Evolutionary conservation across 2,113 vertebrate species (phyloP).

Genomic region (Xiphophorus maculatus): DNA sequence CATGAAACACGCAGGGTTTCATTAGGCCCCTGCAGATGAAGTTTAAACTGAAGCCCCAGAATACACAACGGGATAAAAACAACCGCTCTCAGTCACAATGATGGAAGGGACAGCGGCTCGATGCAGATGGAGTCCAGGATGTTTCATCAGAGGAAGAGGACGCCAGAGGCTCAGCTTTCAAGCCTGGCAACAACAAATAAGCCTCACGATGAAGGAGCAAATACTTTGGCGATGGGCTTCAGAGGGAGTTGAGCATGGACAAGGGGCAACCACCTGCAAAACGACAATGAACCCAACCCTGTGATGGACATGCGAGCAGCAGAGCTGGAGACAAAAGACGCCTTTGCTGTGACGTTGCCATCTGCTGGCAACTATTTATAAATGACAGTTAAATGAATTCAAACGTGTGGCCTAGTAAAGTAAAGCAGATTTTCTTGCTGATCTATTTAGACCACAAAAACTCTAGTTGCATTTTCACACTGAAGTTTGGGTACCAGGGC

Average conservation of each 20-base stretch:
- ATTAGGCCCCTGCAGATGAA: conserved; percentile 44
- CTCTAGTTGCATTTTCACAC: conserved; percentile 31
- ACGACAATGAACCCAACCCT: conserved; percentile 44
- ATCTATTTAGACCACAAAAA: conserved; percentile 39
- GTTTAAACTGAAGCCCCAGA: conserved; percentile 55
- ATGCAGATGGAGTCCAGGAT: conserved; percentile 52
- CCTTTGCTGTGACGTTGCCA: conserved; percentile 70
- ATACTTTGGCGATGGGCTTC: conserved; percentile 38
- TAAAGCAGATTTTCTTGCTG: conserved; percentile 22
- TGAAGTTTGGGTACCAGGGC: conserved; percentile 40
- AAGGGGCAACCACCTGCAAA: conserved; percentile 64
- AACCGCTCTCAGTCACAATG: conserved; percentile 61
- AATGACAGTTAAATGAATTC: conserved; percentile 21
- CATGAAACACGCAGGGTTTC: conserved; percentile 57
- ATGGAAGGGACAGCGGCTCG: conserved; percentile 40
- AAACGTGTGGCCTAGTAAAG: conserved; percentile 21
- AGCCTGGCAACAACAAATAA: conserved; percentile 62
- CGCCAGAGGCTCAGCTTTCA: conserved; percentile 61
- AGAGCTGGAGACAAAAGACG: conserved; percentile 42
- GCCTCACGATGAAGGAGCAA: conserved; percentile 56
- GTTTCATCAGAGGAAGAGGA: conserved; percentile 63
- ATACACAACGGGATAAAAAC: conserved; percentile 68
- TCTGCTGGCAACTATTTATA: conserved; percentile 68
- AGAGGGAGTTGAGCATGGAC: conserved; percentile 41
- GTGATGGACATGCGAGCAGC: conserved; percentile 34